Conservation (phyloP, 2,797 vertebrate genomes). For the Salmo trutta region DNA sequence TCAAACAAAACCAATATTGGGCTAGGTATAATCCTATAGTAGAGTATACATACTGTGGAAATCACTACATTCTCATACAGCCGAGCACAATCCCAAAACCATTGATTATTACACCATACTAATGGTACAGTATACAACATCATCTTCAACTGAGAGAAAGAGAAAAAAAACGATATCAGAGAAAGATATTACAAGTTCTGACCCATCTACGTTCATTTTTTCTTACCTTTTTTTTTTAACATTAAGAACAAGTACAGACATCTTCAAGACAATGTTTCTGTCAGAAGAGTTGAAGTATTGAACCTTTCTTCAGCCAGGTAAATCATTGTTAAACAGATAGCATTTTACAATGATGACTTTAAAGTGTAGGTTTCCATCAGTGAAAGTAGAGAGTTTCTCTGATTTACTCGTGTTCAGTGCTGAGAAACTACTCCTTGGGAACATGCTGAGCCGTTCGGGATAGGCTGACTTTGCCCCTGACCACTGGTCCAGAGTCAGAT, state of each 20-base stretch:
- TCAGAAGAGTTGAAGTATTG: not conserved
- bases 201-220: not conserved
- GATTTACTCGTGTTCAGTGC: not conserved
- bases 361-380: not conserved
- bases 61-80: slow-evolving; percentile 28
- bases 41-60: slow-evolving; percentile 44
- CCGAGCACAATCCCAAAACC: slow-evolving; percentile 35
- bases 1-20: slow-evolving; percentile 56
- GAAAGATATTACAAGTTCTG: not conserved
- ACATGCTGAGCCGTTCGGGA: not conserved
- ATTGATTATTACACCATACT: slow-evolving; percentile 40
- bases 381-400: not conserved
- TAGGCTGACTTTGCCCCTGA: not conserved
- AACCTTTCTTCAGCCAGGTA: not conserved
- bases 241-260: not conserved
- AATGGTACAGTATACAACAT: slow-evolving; percentile 25
- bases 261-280: not conserved
- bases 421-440: not conserved
- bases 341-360: not conserved
- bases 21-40: slow-evolving; percentile 59
- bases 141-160: slow-evolving; percentile 3
- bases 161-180: slow-evolving; percentile 1
- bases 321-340: not conserved
- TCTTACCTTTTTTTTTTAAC: not conserved
- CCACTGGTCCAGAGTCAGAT: not conserved